phyloP scores from a whole-genome alignment of 2,888 invertebrate species.

The Camptogramma bilineatum region DNA sequence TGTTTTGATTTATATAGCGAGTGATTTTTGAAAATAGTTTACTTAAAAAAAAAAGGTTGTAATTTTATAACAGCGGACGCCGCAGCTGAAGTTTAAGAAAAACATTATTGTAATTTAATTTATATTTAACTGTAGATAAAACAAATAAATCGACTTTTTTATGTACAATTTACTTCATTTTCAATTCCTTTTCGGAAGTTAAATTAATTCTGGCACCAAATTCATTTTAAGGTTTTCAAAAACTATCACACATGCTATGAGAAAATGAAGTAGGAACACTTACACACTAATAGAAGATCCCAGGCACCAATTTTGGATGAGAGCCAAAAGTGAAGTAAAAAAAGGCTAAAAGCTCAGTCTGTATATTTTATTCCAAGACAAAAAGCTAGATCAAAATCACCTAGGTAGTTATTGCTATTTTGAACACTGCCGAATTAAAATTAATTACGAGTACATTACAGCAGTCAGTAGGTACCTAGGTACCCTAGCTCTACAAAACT shows the following conservation, averaged over 20 bases:
- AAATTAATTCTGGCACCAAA: not conserved
- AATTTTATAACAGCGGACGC: conserved; percentile 55
- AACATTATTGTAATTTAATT: conserved; percentile 83
- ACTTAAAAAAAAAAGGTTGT: conserved; percentile 36
- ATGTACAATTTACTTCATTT: conserved; percentile 57
- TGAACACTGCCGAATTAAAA: conserved; percentile 23
- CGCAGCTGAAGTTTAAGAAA: conserved; percentile 65
- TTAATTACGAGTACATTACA: not conserved
- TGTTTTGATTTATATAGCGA: conserved; percentile 37
- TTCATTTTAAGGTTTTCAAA: not conserved
- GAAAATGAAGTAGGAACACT: no score
- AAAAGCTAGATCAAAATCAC: conserved; percentile 7
- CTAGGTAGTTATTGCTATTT: conserved; percentile 36
- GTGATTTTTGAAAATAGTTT: conserved; percentile 32
- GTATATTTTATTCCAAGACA: conserved; percentile 10
- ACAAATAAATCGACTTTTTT: conserved; percentile 83
- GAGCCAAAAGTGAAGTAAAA: not conserved
- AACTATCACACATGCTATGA: no score
- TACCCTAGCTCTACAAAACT: conserved; percentile 6
- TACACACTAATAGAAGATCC: no score
- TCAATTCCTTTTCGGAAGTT: not conserved
- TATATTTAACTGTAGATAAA: conserved; percentile 84
- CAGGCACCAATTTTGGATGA: no score
- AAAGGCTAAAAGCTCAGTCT: conserved; percentile 12
- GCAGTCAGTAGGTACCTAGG: not conserved